Evolutionary conservation across 2,113 vertebrate species (phyloP), one percentile per base, ranked within the genome.

Genomic region (Ranitomeya variabilis): DNA sequence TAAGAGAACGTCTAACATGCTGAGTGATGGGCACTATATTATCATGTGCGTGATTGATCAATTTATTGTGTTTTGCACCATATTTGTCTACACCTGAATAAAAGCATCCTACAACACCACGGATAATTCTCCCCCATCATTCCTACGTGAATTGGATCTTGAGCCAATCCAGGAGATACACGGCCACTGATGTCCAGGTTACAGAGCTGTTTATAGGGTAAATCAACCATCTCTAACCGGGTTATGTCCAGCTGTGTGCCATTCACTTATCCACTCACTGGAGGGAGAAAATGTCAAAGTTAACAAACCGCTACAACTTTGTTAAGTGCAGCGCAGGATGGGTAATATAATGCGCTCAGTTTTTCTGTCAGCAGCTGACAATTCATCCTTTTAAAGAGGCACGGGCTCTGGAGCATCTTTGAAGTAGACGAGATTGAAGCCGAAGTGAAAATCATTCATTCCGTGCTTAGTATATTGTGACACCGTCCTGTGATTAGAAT

Each of bases 241-340:
- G 81, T 54, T 67, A 14, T 45, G 81, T 83, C 62, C 81, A 83
- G 81, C 62, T 26, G 18, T 51, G 81, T 54, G 9, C 66, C n/a
- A 51, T 62, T 14, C 26, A 6, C 91, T 92, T 92, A 93, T 91
- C 91, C 90, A 59, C 90, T 91, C 89, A 91, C 81, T 59, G 90
- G 87, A 92, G 91, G 84, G 90, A 86, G 85, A 89, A 91, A 83
- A 92, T 88, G 90, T 90, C 92, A 92, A 89, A 91, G 89, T 91
- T 93, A 93, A 91, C 90, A 91, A 91, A 90, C 73, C 52, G 45
- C 87, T 92, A 84, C 84, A 91, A 92, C 90, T 80, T 80, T 78
- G 87, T 90, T 87, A 89, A 71, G 31, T 71, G 31, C 80, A 90
- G 85, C 89, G 52, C 79, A 89, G 86, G 77, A 79, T 26, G 90